Evolutionary conservation across 2,797 vertebrate genomes (phyloP).

Genomic region (Platyrinchus mystaceus): DNA sequence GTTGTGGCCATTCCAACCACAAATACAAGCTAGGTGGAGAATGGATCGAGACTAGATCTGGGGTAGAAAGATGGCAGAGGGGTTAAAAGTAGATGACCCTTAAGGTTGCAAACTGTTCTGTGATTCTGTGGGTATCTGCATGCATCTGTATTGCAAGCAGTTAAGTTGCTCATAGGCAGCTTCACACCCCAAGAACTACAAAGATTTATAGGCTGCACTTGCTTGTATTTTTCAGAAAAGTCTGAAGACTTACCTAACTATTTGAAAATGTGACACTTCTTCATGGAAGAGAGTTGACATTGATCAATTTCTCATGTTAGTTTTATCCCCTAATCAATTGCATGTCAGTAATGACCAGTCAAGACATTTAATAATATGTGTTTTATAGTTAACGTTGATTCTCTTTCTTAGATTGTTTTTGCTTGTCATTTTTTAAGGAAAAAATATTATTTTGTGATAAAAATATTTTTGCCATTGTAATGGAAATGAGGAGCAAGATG

Average conservation of each 20-base stretch:
- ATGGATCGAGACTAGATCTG: fast-evolving
- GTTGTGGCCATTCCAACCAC: neutral
- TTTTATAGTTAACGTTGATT: neutral
- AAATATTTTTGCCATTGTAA: neutral
- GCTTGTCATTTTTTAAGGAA: neutral
- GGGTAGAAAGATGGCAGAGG: neutral
- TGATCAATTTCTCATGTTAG: neutral
- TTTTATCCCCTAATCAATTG: constrained; percentile 36
- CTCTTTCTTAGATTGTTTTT: neutral
- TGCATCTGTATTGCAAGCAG: neutral
- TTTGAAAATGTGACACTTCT: neutral
- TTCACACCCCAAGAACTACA: neutral
- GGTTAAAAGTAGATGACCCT: neutral
- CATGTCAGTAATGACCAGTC: neutral
- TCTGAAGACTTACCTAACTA: neutral
- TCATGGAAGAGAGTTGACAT: neutral
- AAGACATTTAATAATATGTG: neutral
- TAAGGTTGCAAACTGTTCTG: neutral
- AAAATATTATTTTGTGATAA: neutral
- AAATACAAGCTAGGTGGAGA: too few species aligned
- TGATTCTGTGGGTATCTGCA: neutral
- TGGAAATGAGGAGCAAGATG: neutral
- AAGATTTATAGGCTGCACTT: neutral
- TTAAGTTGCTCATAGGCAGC: neutral
- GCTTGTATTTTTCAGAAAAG: neutral